These are phyloP conservation scores for Dermolepida albohirtum DNA, from an alignment of 2,888 invertebrate genomes.

Conservation along the genomic window DNA sequence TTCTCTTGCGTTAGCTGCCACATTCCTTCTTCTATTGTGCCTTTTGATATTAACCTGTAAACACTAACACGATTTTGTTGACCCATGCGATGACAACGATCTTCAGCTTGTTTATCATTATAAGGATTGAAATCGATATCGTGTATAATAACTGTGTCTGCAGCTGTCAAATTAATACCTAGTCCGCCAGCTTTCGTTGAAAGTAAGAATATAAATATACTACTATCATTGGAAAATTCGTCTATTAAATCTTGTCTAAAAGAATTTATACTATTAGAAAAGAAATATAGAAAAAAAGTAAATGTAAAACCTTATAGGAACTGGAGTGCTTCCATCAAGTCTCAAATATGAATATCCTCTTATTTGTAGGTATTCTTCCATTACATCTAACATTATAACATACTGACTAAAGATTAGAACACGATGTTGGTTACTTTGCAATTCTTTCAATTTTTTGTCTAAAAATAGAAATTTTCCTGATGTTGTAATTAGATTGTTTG, in stretches of 20 bases:
- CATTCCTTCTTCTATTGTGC: conserved; percentile 95
- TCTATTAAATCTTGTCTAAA: conserved; percentile 90
- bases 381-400: conserved; percentile 92
- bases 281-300: neutral
- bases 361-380: conserved; percentile 88
- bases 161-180: conserved; percentile 93
- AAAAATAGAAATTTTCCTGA: conserved; percentile 90
- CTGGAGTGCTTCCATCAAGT: conserved; percentile 91
- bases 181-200: conserved; percentile 97
- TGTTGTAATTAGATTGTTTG: conserved; percentile 77
- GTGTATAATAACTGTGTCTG: conserved; percentile 95
- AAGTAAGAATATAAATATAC: conserved; percentile 89
- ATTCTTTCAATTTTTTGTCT: conserved; percentile 79
- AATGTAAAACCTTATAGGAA: conserved; percentile 74
- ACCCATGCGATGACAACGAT: conserved; percentile 84
- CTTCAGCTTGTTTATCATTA: conserved; percentile 98
- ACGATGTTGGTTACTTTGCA: conserved; percentile 81
- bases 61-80: conserved; percentile 87
- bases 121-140: conserved; percentile 99
- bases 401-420: conserved; percentile 97
- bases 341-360: conserved; percentile 81
- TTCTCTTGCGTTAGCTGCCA: conserved; percentile 90
- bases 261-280: neutral
- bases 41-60: conserved; percentile 84
- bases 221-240: conserved; percentile 81